These are phyloP conservation scores for Anguilla anguilla DNA, from an alignment of 2,797 vertebrate species.

Conservation along the genomic window DNA sequence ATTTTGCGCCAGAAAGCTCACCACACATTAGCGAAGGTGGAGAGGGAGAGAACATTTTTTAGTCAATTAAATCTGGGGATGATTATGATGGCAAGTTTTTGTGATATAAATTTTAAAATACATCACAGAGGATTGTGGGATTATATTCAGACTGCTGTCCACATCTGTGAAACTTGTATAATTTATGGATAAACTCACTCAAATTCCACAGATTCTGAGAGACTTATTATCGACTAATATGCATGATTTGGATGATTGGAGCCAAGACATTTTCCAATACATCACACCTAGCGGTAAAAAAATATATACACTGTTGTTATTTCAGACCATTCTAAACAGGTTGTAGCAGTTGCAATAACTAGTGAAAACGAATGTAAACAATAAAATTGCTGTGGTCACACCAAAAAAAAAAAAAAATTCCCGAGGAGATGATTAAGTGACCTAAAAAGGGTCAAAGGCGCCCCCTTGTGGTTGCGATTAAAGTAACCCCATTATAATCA, in stretches of 20 bases:
- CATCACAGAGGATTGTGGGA: background rate
- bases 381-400: background rate
- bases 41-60: too few relatives aligned
- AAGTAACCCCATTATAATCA: background rate
- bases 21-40: too few relatives aligned
- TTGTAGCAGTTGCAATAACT: background rate
- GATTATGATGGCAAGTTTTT: too few relatives aligned
- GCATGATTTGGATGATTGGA: background rate
- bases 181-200: background rate
- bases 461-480: conserved; percentile 48
- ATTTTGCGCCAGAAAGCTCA: too few relatives aligned
- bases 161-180: background rate
- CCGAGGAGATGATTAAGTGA: background rate
- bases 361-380: background rate
- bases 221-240: background rate
- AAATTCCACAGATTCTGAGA: background rate
- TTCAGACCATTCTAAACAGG: background rate
- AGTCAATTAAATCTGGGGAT: too few relatives aligned
- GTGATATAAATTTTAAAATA: background rate
- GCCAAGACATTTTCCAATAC: background rate
- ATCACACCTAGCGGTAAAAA: background rate
- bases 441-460: conserved; percentile 38
- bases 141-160: background rate
- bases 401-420: background rate
- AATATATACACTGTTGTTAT: background rate